Evolutionary conservation across 2,888 invertebrate species (phyloP), one percentile per base, ranked within the genome.

Genomic region (Drosophila meridiana): DNA sequence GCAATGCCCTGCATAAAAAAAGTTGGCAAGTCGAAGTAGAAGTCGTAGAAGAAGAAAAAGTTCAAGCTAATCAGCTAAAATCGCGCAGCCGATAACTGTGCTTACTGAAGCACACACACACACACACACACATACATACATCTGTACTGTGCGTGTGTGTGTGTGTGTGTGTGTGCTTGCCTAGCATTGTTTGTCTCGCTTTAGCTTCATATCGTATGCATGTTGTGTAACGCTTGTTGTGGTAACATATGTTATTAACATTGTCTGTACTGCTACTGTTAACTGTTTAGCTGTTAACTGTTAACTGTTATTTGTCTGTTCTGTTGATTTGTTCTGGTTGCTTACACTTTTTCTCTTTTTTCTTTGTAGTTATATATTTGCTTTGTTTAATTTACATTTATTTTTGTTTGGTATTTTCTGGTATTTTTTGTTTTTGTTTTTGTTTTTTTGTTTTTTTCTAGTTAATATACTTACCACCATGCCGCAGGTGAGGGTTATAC

Each of bases 401-500:
- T 28, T 55, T 56, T 38, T 40, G 6, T 40, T 42, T 14, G 26
- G 53, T 53, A 53, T 55, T 56, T 55, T 14, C 7, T 40, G 40
- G 30, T 40, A 40, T 53, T 53, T 50, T 28, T 28, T 56, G n/a
- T 20, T 20, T 4, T 9, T 42, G 30, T 36, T 48, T 34, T 69
- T 30, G 9, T 65, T 62, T 47, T 74, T 48, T 20, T 71, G 48
- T 71, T 71, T 47, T 77, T 80, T 79, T 71, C 70, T 70, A 72
- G 75, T 84, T 75, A 64, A 34, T 69, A 91, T 94, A 95, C 97
- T 96, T 96, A 99, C 99, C 98, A 99, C 99, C 95, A 99, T 98
- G 93, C 99, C 99, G 92, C 99, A 99, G 93, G 98, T 97, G 94
- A 99, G 98, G 92, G 99, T 99, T 93, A 99, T 99, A 93, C 98